A percentile compares a stretch with the other conserved stretches of the same genome.
These are phyloP conservation scores for Actinernus sp. DNA, from an alignment of 92 coral and sea anemone genomes.

Conservation along the genomic window DNA sequence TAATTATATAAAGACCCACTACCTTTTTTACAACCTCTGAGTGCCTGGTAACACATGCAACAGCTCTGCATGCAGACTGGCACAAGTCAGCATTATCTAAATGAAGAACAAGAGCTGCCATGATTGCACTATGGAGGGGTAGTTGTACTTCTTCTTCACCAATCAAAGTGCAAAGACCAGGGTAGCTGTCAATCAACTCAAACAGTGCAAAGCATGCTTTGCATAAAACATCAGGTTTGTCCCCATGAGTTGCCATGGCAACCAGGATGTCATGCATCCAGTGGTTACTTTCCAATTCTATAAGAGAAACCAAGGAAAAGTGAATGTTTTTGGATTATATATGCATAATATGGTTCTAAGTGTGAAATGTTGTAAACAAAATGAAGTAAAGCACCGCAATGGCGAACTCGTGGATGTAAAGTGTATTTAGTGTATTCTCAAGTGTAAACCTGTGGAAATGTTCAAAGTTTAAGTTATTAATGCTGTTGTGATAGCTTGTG, in stretches of 20 bases:
- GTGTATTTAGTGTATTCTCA: too few species aligned
- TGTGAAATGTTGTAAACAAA: background rate
- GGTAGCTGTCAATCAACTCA: slow-evolving; percentile 66
- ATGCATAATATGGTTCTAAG: background rate
- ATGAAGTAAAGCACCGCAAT: too few species aligned
- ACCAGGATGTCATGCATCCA: slow-evolving; percentile 74
- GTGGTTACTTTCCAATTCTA: slow-evolving; percentile 49
- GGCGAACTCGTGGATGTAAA: too few species aligned
- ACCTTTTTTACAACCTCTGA: slow-evolving; percentile 79
- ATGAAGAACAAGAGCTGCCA: slow-evolving; percentile 77
- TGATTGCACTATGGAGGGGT: slow-evolving; percentile 71
- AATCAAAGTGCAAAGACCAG: slow-evolving; percentile 49
- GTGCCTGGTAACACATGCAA: slow-evolving; percentile 61
- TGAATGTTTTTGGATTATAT: background rate
- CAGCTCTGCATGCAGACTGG: slow-evolving; percentile 60
- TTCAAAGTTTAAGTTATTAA: too few species aligned
- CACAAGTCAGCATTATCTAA: slow-evolving; percentile 52
- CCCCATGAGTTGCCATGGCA: slow-evolving; percentile 87
- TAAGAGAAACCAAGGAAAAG: background rate
- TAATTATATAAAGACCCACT: too few species aligned
- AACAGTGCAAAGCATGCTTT: slow-evolving; percentile 72
- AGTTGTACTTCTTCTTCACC: slow-evolving; percentile 50
- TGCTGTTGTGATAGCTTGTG: too few species aligned
- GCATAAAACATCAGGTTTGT: slow-evolving; percentile 63
- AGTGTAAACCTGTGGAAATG: too few species aligned